Evolutionary conservation across 1,140 invertebrate genomes (phyloP), one percentile per base, ranked within the genome.

Genomic region (Ephestia elutella): DNA sequence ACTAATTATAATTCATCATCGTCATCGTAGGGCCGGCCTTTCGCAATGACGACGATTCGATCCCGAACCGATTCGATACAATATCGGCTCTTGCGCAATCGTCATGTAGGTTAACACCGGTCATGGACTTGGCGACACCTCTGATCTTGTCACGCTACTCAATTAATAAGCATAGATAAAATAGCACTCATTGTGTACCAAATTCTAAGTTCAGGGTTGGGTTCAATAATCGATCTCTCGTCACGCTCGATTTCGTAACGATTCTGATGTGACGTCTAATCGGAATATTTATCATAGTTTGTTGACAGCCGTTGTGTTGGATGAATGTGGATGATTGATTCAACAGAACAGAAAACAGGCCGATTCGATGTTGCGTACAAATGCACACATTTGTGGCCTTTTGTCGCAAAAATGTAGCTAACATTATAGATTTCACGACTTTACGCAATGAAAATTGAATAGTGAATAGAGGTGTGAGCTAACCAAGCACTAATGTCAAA

Each of bases 81-180:
- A 71, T 75, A 77, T 73, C 74, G 75, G 66, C 70, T 55, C 66
- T 86, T 83, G 71, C 75, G 67, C 76, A 84, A 85, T 66, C 28
- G 60, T 71, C 28, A 62, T 72, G 38, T 59, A 68, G 71, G 68
- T 73, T 81, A 81, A 78, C 78, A 56, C 60, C 67, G 72, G 75
- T 82, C 80, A 85, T 80, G 82, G 80, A 76, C 73, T 77, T 59
- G 56, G 56, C 44, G 59, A 65, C 56, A 74, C 74, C 60, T 65
- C 63, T 55, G 30, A 57, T 59, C 50, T 32, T 63, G 60, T 66
- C 64, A 68, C 56, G 66, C 59, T 63, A 59, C 49, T 66, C 57
- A 60, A 69, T 72, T 66, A 69, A 65, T 66, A 59, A 67, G 54
- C 57, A 66, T 62, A 55, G 64, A 66, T 72, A 69, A 66, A 66